phyloP scores from a whole-genome alignment of 2,888 invertebrate species.

The Empis livida region DNA sequence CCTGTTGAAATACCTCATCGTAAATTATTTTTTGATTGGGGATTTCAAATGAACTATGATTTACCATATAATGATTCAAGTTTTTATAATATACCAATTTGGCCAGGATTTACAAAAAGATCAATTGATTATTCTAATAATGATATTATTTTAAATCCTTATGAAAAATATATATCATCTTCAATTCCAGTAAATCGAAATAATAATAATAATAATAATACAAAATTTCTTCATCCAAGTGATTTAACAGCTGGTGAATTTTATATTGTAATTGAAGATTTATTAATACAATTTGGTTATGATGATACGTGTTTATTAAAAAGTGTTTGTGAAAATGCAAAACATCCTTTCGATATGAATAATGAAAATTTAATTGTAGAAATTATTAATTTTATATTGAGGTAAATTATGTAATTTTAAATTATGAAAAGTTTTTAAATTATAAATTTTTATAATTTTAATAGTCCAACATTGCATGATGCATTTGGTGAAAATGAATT shows the following conservation, averaged over 20 bases:
- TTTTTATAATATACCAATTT: constrained; percentile 31
- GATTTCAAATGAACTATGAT: constrained; percentile 31
- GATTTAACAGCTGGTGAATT: constrained; percentile 33
- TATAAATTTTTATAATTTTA: neutral
- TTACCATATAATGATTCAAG: constrained; percentile 22
- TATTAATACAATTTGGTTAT: constrained; percentile 16
- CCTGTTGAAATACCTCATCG: constrained; percentile 28
- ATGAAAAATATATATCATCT: neutral
- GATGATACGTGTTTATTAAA: constrained; percentile 52
- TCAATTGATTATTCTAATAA: constrained; percentile 1
- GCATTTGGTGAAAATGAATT: constrained; percentile 41
- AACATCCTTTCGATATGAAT: constrained; percentile 43
- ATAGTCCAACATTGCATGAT: constrained; percentile 41
- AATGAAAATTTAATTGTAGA: constrained; percentile 49
- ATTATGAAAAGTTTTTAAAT: neutral
- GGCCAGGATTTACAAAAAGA: constrained; percentile 19
- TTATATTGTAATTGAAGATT: constrained; percentile 27
- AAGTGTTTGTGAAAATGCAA: constrained; percentile 53
- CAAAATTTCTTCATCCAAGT: constrained; percentile 19
- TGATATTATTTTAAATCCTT: neutral
- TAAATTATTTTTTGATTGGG: constrained; percentile 30
- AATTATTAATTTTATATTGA: constrained; percentile 49
- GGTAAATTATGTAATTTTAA: constrained; percentile 48
- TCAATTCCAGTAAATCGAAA: neutral
- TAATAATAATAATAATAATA: neutral